Conservation (phyloP, 2,113 vertebrate genomes). For the Xyrauchen texanus region DNA sequence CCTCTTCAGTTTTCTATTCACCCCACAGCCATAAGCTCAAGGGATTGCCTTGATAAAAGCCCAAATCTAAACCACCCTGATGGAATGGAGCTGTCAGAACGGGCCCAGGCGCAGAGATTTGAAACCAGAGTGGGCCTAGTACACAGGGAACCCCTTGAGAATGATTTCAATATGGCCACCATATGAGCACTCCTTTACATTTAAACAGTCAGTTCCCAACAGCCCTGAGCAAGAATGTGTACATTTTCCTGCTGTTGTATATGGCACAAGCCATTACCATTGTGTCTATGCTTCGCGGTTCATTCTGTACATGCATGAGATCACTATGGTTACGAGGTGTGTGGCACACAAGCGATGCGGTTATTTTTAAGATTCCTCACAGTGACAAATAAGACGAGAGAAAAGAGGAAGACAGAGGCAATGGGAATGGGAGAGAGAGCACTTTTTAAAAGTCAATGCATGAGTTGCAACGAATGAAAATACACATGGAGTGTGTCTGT, state of each 20-base stretch:
- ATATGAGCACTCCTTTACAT: too few species aligned
- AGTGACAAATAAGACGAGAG: conserved; percentile 20
- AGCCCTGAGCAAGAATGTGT: too few species aligned
- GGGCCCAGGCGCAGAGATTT: conserved; percentile 32
- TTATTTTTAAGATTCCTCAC: conserved; percentile 37
- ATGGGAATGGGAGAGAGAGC: too few species aligned
- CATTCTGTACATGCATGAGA: conserved; percentile 8
- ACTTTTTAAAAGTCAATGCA: too few species aligned
- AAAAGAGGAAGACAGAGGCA: background rate
- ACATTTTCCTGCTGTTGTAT: too few species aligned
- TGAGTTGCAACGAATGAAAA: conserved; percentile 27
- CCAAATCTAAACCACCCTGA: conserved; percentile 14
- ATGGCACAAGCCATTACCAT: too few species aligned
- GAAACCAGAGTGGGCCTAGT: conserved; percentile 37
- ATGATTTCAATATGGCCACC: too few species aligned
- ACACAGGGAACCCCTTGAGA: background rate
- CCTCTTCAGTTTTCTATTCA: background rate
- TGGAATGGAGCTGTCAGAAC: conserved; percentile 38
- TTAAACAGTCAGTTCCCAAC: too few species aligned
- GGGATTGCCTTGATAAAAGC: conserved; percentile 37
- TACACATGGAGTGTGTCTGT: background rate
- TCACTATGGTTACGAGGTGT: conserved; percentile 72
- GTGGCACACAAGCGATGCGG: conserved; percentile 31
- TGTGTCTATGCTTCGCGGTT: too few species aligned
- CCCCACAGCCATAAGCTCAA: conserved; percentile 26